Conservation (phyloP, 2,888 invertebrate genomes). For the Agriopis leucophaearia region DNA sequence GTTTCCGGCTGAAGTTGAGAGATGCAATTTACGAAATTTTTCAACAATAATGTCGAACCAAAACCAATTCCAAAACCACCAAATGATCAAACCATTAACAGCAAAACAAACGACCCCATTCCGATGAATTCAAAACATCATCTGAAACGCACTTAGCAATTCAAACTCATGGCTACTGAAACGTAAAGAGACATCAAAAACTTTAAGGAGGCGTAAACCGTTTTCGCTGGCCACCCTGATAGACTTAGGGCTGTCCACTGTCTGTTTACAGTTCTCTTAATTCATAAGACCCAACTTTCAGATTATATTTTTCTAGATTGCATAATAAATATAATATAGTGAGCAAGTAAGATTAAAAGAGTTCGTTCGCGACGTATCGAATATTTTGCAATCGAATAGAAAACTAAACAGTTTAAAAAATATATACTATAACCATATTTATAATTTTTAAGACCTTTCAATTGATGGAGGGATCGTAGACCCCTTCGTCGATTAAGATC, state of each 20-base stretch:
- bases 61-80: no score
- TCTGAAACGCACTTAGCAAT: slow-evolving; percentile 26
- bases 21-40: neutral
- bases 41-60: neutral
- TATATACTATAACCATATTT: no score
- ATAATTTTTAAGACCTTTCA: no score
- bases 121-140: slow-evolving; percentile 16
- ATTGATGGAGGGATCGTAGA: no score
- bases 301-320: no score
- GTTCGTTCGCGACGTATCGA: no score
- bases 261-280: neutral
- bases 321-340: no score
- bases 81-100: slow-evolving; percentile 9
- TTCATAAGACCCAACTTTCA: neutral
- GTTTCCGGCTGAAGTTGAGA: neutral
- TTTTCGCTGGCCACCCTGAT: slow-evolving; percentile 36
- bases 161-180: slow-evolving; percentile 30
- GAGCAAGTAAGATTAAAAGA: no score
- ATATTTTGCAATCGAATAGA: no score
- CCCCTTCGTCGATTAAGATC: no score
- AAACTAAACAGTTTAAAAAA: no score
- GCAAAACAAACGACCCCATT: slow-evolving; percentile 11
- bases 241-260: slow-evolving; percentile 22
- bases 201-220: slow-evolving; percentile 40
- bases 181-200: slow-evolving; percentile 42